A percentile compares a stretch with the other conserved stretches of the same genome.
These are phyloP conservation scores for Magallana ariakensis DNA, from an alignment of 1,140 invertebrate genomes.

Conservation along the genomic window DNA sequence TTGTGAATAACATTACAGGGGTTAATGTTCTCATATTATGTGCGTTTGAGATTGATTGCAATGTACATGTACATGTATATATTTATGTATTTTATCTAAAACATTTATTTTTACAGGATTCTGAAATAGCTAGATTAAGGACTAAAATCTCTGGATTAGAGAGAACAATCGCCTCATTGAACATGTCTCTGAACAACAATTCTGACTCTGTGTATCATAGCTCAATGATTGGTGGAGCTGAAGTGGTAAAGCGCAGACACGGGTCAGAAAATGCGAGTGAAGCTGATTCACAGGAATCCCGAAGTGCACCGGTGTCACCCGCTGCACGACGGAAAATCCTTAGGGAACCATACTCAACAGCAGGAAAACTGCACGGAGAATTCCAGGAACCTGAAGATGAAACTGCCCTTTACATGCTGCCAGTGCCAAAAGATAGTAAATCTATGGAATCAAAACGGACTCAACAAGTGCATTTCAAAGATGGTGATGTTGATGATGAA, in stretches of 20 bases:
- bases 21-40: no score
- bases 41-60: no score
- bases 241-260: neutral
- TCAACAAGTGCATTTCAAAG: constrained; percentile 37
- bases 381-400: constrained; percentile 31
- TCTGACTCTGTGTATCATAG: constrained; percentile 53
- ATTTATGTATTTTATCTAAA: no score
- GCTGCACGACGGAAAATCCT: neutral
- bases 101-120: constrained; percentile 60
- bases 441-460: constrained; percentile 5
- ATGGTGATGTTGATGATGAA: constrained; percentile 42
- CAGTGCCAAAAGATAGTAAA: constrained; percentile 3
- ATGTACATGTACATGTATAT: no score
- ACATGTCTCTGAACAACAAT: constrained; percentile 53
- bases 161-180: constrained; percentile 58
- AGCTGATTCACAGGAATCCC: neutral
- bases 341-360: constrained; percentile 23
- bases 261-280: neutral
- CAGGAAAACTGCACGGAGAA: constrained; percentile 23
- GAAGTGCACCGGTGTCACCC: constrained; percentile 19
- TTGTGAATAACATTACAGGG: no score
- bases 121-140: constrained; percentile 70
- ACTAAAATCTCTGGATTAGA: constrained; percentile 69
- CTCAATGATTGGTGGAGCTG: constrained; percentile 42
- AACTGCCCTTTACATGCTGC: constrained; percentile 7